Base-by-base conservation (phyloP, 2,888 invertebrate species). In the Synanthedon tipuliformis region DNA sequence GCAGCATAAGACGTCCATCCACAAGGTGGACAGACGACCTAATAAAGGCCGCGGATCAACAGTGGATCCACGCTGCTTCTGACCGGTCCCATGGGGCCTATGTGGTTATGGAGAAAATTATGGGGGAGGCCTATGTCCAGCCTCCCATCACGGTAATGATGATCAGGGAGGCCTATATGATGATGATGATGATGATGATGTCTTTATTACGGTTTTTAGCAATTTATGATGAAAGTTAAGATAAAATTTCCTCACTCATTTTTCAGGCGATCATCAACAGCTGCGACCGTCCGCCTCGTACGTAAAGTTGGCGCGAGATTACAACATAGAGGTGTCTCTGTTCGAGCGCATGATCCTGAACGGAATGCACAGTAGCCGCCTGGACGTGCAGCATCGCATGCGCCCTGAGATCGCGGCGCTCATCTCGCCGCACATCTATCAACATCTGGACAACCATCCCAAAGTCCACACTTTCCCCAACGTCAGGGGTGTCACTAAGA, bases 271-370 rank as follows among this genome's bases (percentile, higher is more conserved):
- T 71, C 95, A 96, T 71, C 90, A 93, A 66, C 96, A 96, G 71
- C 79, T 96, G 54, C 88, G 91, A 51, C 95, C 95, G 0, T 91
- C 89, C 50, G 90, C 92, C 4, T 90, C 93, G 1, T 91, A 91
- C 53, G 91, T 91, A 71, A 82, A 88, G 50, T 78, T 95, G 55
- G 92, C 91, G 8, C 89, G 79, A 57, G 73, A 90, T 51, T 93
- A 87, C 71, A 87, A 92, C 53, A 81, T 95, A 53, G 93, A 94
- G 57, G 86, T 95, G 40, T 95, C 95, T 0, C 80, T 96, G 52
- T 95, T 95, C 76, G 95, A 96, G 74, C 88, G 95, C 45, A 90
- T 95, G 89, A 88, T 95, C 15, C 87, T 81, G 27, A 93, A 93
- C 68, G 88, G 89, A 0, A 78, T 92, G 15, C 89, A 90, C 53